These are phyloP conservation scores for Daktulosphaira vitifoliae DNA, from an alignment of 1,140 invertebrate genomes.

Conservation along the genomic window DNA sequence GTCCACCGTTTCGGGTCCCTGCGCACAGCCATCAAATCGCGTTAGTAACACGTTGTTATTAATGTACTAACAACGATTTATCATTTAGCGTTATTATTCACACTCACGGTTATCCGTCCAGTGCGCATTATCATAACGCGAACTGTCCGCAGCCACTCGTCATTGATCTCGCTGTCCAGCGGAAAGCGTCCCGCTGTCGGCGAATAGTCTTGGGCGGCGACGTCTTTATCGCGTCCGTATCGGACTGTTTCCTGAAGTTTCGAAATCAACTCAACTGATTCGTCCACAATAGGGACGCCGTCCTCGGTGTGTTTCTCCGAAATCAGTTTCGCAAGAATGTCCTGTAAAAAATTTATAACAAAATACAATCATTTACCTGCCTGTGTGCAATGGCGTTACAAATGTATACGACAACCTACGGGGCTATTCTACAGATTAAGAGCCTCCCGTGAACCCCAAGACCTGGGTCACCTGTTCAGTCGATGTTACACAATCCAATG, in stretches of 20 bases:
- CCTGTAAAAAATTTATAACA: too few species aligned
- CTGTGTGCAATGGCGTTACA: too few species aligned
- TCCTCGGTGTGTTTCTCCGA: not conserved
- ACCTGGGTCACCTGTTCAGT: too few species aligned
- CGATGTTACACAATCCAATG: too few species aligned
- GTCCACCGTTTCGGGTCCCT: conserved; percentile 5
- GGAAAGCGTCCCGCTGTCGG: not conserved
- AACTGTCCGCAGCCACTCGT: not conserved
- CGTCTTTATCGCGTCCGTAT: not conserved
- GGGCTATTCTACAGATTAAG: too few species aligned
- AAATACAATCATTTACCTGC: too few species aligned
- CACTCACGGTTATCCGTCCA: conserved; percentile 6
- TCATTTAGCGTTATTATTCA: not conserved
- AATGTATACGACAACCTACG: too few species aligned
- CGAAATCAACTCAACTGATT: not conserved
- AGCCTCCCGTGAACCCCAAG: too few species aligned
- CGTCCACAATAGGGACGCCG: not conserved
- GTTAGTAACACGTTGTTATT: too few species aligned
- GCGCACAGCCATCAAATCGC: too few species aligned
- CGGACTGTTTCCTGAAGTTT: not conserved
- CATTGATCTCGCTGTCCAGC: not conserved
- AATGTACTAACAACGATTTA: not conserved
- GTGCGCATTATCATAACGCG: not conserved
- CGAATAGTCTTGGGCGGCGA: not conserved
- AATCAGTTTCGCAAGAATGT: not conserved